Evolutionary conservation across 2,113 vertebrate genomes (phyloP).

Genomic region (Bos javanicus): DNA sequence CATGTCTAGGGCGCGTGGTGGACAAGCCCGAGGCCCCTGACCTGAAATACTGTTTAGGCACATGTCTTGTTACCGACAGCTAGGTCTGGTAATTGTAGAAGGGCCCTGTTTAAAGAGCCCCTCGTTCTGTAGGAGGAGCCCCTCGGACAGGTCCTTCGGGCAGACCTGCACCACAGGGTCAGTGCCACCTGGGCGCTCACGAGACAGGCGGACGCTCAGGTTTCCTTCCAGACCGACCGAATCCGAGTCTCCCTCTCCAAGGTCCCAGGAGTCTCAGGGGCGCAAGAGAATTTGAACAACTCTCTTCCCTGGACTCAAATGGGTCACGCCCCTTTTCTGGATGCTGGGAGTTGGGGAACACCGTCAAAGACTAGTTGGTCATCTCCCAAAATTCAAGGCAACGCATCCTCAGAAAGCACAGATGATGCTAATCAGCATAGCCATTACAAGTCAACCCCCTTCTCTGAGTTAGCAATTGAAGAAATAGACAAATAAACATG

Average conservation of each 20-base stretch:
- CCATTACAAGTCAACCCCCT: background rate
- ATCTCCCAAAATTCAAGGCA: background rate
- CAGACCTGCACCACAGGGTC: background rate
- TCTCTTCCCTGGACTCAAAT: background rate
- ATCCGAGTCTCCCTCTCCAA: background rate
- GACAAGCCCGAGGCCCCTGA: too few relatives aligned
- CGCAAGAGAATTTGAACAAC: background rate
- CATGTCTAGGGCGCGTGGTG: too few relatives aligned
- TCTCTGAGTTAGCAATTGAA: conserved; percentile 10
- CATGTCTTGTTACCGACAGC: background rate
- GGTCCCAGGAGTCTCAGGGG: background rate
- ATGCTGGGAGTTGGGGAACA: background rate
- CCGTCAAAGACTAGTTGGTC: background rate
- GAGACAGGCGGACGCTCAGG: background rate
- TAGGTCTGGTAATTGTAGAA: background rate
- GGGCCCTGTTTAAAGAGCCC: background rate
- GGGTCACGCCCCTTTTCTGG: background rate
- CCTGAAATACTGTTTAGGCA: background rate
- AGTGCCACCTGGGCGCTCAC: background rate
- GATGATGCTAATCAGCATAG: background rate
- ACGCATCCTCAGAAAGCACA: background rate
- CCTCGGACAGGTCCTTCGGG: background rate
- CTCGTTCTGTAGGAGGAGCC: background rate
- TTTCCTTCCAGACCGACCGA: background rate
- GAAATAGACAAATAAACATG: background rate